A percentile compares a stretch with the other conserved stretches of the same genome.
Conservation (phyloP, 1,140 invertebrate species). For the Euura saliciscinereae region DNA sequence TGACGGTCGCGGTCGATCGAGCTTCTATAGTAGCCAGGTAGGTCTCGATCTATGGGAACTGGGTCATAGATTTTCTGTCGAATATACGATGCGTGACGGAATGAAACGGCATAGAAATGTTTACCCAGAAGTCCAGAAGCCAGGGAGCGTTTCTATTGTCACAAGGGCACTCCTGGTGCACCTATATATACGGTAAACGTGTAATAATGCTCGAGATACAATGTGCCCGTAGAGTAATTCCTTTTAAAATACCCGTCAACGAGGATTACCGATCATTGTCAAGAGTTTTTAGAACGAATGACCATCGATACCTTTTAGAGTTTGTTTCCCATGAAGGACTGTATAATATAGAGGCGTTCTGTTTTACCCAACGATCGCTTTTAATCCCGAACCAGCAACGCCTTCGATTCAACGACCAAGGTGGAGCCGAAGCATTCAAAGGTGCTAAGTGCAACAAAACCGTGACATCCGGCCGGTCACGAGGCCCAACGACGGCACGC, state of each 20-base stretch:
- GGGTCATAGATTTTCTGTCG: conserved; percentile 2
- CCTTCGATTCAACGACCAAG: background rate
- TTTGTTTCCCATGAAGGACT: no score
- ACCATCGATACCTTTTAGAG: no score
- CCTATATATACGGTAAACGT: no score
- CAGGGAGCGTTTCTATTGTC: background rate
- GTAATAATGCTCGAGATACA: no score
- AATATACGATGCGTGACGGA: background rate
- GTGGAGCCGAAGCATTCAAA: conserved; percentile 20
- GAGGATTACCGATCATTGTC: no score
- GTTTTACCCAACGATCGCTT: background rate
- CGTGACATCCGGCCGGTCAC: conserved; percentile 44
- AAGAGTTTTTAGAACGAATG: no score
- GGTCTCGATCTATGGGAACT: background rate
- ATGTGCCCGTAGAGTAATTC: no score
- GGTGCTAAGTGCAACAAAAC: conserved; percentile 50
- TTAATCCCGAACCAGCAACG: background rate
- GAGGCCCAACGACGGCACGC: conserved; percentile 31
- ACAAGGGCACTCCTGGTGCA: background rate
- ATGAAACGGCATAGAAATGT: background rate
- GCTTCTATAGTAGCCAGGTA: no score
- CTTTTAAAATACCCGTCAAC: no score
- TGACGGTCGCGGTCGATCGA: no score
- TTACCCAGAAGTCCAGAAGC: background rate
- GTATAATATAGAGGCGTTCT: background rate